A percentile compares a stretch with the other conserved stretches of the same genome.
Conservation (phyloP, 2,113 vertebrate species). For the Myiozetetes cayanensis region DNA sequence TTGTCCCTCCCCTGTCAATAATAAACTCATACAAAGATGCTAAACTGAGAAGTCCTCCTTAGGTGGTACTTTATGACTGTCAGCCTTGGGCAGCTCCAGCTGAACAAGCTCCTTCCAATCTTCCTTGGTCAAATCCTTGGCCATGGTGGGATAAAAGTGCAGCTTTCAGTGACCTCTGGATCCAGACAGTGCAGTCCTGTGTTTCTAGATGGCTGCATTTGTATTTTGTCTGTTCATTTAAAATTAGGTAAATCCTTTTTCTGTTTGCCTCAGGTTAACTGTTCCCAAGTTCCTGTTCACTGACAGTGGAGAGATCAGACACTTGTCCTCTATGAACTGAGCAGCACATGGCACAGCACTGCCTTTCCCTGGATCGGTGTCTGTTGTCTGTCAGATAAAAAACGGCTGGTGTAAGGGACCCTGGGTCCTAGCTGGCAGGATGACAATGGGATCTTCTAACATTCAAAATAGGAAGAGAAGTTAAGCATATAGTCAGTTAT, state of each 20-base stretch:
- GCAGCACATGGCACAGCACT: neutral
- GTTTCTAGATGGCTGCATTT: neutral
- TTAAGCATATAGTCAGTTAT: neutral
- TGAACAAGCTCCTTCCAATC: neutral
- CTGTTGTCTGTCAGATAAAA: neutral
- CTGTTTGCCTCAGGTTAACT: neutral
- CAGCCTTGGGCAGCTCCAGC: neutral
- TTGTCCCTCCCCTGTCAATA: neutral
- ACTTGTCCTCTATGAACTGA: neutral
- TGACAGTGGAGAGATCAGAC: neutral
- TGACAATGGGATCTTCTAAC: neutral
- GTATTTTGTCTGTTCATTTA: neutral
- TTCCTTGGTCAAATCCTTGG: neutral
- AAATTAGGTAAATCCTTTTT: neutral
- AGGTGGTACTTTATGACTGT: neutral
- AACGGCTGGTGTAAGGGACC: neutral
- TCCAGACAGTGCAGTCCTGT: neutral
- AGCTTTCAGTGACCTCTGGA: neutral
- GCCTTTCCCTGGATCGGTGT: neutral
- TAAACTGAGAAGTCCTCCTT: neutral
- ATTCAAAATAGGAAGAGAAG: neutral
- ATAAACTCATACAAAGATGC: neutral
- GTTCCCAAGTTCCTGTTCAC: neutral
- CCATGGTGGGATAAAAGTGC: neutral
- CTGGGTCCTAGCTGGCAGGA: neutral